Percentiles rank a stretch among this genome's conserved stretches.
Evolutionary conservation across 2,888 invertebrate genomes (phyloP).

Genomic region (Polyommatus iphigenia): DNA sequence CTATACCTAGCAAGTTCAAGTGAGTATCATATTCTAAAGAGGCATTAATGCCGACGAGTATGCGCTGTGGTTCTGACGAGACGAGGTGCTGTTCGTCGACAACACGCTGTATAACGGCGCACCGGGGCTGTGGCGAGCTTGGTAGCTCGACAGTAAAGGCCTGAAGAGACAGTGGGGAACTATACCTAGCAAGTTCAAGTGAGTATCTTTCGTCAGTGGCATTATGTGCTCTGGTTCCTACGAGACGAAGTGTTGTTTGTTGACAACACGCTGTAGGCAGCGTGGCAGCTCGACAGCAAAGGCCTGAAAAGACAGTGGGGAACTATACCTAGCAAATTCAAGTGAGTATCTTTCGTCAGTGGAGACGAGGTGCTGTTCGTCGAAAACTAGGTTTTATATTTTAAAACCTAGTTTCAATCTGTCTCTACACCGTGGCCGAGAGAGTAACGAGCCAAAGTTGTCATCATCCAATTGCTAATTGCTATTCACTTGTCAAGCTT

Average conservation of each 20-base stretch:
- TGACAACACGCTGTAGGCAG: slow-evolving; percentile 98
- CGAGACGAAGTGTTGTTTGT: slow-evolving; percentile 96
- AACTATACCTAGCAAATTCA: slow-evolving; percentile 97
- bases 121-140: slow-evolving; percentile 95
- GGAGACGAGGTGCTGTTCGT: too few species aligned
- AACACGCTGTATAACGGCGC: slow-evolving; percentile 97
- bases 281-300: slow-evolving; percentile 95
- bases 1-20: slow-evolving; percentile 98
- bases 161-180: slow-evolving; percentile 95
- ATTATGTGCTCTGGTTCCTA: slow-evolving; percentile 82
- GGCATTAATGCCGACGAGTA: slow-evolving; percentile 83
- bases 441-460: too few species aligned
- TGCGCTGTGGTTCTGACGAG: slow-evolving; percentile 93
- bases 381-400: too few species aligned
- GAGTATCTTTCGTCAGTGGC: slow-evolving; percentile 25
- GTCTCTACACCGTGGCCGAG: too few species aligned
- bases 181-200: slow-evolving; percentile 98
- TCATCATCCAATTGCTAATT: too few species aligned
- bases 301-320: slow-evolving; percentile 96
- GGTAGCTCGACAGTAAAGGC: slow-evolving; percentile 95
- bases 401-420: too few species aligned
- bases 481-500: too few species aligned
- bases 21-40: slow-evolving; percentile 64
- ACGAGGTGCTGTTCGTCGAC: slow-evolving; percentile 96
- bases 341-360: slow-evolving; percentile 73